Base-by-base conservation (phyloP, 2,888 invertebrate genomes). In the Idaea aversata region DNA sequence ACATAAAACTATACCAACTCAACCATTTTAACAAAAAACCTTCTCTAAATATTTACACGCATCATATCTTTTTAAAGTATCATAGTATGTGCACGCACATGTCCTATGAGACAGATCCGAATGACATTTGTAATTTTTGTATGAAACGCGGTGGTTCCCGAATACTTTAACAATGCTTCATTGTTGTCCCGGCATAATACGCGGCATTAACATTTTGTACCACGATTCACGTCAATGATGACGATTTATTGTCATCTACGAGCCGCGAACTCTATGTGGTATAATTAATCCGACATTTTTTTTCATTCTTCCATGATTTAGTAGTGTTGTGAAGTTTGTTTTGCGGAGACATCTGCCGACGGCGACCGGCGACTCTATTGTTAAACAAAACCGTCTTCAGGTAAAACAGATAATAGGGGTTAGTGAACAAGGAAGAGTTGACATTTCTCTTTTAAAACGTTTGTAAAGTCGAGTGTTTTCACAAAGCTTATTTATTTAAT, bases 171-270 rank as follows among this genome's bases (percentile, higher is more conserved):
- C 91, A 93, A 93, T 91, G 81, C 86, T 77, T 88, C 89, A 91
- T 91, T 91, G 91, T 90, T 86, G 85, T 82, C 78, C 73, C 74
- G 86, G 85, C 86, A 92, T 91, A 91, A 91, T 91, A 86, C 86
- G 81, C 85, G 82, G 90, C 84, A 92, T 92, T 91, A 92, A 88
- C 90, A 88, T 91, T 90, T 88, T 87, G 88, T 88, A 88, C 89
- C 84, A 82, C 87, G 87, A 86, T 90, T 85, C 88, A 88, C 83
- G 90, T 90, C 92, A 88, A 85, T 90, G 89, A 90, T 89, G 89
- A 91, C 88, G 84, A 93, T 92, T 91, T 92, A 93, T 92, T 88
- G 90, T 89, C 83, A 78, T 80, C 82, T 79, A 80, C 79, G 77
- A 79, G 78, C 76, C 82, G 73, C 78, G 74, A 73, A 74, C 81